These are phyloP conservation scores for Desmodus rotundus DNA, from an alignment of 2,113 vertebrate species.

Conservation along the genomic window DNA sequence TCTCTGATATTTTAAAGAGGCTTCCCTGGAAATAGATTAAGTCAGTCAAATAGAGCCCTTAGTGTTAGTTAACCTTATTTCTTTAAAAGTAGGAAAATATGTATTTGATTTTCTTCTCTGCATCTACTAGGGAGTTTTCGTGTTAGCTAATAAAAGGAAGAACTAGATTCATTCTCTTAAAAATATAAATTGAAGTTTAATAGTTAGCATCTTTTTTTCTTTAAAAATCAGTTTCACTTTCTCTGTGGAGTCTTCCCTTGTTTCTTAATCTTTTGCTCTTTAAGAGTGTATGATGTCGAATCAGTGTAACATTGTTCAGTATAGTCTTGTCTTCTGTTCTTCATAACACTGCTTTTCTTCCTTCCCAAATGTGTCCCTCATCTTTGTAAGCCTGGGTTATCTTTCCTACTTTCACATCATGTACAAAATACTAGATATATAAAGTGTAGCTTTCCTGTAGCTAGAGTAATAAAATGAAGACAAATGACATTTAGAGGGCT, in stretches of 20 bases:
- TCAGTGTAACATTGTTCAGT: constrained; percentile 56
- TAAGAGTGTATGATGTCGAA: constrained; percentile 38
- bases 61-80: constrained; percentile 31
- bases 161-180: constrained; percentile 43
- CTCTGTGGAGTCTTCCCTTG: constrained; percentile 44
- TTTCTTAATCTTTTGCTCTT: constrained; percentile 51
- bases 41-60: constrained; percentile 19
- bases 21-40: constrained; percentile 5
- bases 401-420: constrained; percentile 53
- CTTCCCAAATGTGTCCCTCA: constrained; percentile 51
- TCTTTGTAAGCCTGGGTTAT: constrained; percentile 63
- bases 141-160: constrained; percentile 27
- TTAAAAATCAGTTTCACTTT: constrained; percentile 31
- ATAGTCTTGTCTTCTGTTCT: constrained; percentile 63
- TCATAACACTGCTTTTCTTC: constrained; percentile 37
- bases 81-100: constrained; percentile 41
- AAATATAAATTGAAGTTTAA: constrained; percentile 32
- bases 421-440: constrained; percentile 47
- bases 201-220: constrained; percentile 19
- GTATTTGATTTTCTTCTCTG: constrained; percentile 46
- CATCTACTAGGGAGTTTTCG: constrained; percentile 23
- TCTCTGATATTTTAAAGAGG: constrained; percentile 34
- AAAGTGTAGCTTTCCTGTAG: constrained; percentile 47
- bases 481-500: constrained; percentile 29
- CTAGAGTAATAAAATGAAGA: constrained; percentile 16